Evolutionary conservation across 1,140 invertebrate species (phyloP).

Genomic region (Cotesia glomerata): DNA sequence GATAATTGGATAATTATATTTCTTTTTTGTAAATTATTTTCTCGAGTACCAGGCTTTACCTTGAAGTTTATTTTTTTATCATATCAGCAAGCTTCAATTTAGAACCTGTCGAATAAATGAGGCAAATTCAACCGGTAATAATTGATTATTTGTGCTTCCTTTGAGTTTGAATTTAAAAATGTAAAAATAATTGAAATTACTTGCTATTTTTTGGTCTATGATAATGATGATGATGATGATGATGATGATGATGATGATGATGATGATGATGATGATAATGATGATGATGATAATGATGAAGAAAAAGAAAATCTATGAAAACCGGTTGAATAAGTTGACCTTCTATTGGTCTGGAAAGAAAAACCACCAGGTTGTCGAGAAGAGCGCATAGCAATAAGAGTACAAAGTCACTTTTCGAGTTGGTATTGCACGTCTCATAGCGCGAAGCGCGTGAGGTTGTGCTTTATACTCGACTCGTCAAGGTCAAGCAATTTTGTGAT

Average conservation of each 20-base stretch:
- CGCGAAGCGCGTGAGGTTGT: no score
- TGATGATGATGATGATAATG: background rate
- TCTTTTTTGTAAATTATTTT: no score
- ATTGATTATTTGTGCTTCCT: no score
- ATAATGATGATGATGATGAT: background rate
- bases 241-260: background rate
- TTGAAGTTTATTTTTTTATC: background rate
- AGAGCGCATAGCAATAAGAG: background rate
- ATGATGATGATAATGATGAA: background rate
- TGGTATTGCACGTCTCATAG: no score
- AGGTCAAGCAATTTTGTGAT: no score
- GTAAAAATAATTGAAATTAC: background rate
- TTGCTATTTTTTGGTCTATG: background rate
- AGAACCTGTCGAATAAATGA: no score
- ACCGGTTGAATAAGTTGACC: constrained; percentile 16
- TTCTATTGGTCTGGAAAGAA: constrained; percentile 13
- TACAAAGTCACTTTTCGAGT: no score
- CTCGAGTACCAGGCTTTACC: no score
- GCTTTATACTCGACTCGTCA: no score
- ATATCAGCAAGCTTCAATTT: background rate
- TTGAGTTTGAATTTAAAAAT: background rate
- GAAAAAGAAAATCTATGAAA: constrained; percentile 7
- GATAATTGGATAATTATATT: no score
- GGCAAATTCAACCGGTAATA: no score
- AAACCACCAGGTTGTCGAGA: background rate